Evolutionary conservation across 1,140 invertebrate species (phyloP).

Genomic region (Apolygus lucorum): DNA sequence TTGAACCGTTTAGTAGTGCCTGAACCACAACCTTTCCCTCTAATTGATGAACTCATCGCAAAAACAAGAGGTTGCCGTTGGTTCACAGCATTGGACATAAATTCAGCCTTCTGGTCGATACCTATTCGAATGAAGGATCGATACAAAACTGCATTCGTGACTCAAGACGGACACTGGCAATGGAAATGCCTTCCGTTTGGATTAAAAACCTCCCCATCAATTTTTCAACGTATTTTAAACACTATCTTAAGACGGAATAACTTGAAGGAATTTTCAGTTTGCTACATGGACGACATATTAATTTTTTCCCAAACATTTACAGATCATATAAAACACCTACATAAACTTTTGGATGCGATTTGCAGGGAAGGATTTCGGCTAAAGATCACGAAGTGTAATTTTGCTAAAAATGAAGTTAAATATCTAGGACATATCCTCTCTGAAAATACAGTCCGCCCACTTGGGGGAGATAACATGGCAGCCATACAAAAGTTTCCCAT

Average conservation of each 20-base stretch:
- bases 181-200: conserved; percentile 38
- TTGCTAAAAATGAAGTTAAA: conserved; percentile 35
- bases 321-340: conserved; percentile 30
- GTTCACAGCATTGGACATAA: conserved; percentile 38
- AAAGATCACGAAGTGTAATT: conserved; percentile 37
- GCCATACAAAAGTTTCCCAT: conserved; percentile 32
- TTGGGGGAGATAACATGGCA: conserved; percentile 32
- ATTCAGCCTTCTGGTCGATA: conserved; percentile 41
- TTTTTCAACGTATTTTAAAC: conserved; percentile 40
- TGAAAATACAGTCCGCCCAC: conserved; percentile 31
- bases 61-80: conserved; percentile 37
- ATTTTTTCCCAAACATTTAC: conserved; percentile 31
- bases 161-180: conserved; percentile 38
- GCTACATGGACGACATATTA: conserved; percentile 35
- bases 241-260: conserved; percentile 41
- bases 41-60: conserved; percentile 36
- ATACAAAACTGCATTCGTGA: conserved; percentile 39
- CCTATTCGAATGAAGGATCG: conserved; percentile 36
- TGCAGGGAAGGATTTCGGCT: conserved; percentile 36
- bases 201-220: conserved; percentile 39
- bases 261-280: conserved; percentile 43
- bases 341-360: conserved; percentile 26
- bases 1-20: conserved; percentile 38
- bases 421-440: conserved; percentile 34
- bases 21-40: conserved; percentile 38